Evolutionary conservation across 1,140 invertebrate genomes (phyloP), one percentile per base, ranked within the genome.

Genomic region (Reticulitermes speratus): DNA sequence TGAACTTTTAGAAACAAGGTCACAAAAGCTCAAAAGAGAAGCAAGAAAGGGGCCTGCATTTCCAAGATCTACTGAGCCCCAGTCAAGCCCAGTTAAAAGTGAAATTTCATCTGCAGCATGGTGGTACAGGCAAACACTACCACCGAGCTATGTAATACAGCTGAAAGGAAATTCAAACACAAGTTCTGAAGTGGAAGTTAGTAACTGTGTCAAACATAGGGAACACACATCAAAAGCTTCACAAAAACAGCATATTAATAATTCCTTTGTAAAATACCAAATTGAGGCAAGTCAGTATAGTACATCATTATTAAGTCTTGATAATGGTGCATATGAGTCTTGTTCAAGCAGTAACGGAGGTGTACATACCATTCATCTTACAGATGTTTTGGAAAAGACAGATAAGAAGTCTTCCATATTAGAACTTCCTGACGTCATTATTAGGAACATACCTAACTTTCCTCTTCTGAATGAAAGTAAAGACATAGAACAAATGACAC

Each of bases 381-480:
- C 11, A 55, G 11, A 32, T 75, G 44, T 86, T 32, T n/a, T 3
- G 14, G 75, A 44, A 44, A 44, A 30, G 45, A 16, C 16, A 45
- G 11, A 12, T 25, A 45, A n/a, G 19, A 75, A 38, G 19, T 6
- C 55, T 14, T 3, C n/a, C 23, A 12, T 75, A 32, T 52, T 83
- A 30, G 14, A 44, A 30, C 81, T 87, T 16, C 86, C 86, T 23
- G 55, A 87, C 0, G 65, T 87, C 44, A 87, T 87, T 30, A 38
- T 87, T 32, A 84, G 83, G 69, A 87, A 87, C 59, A 45, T 87
- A 65, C n/a, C 82, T 5, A 65, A 38, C 3, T 87, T 87, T 85
- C 86, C 86, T 9, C 65, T 87, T 30, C 38, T 44, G 38, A 87
- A 87, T 75, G 65, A 87, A 55, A n/a, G 48, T 45, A 87, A 85